Conservation (phyloP, 2,888 invertebrate genomes). For the Diabrotica balteata region DNA sequence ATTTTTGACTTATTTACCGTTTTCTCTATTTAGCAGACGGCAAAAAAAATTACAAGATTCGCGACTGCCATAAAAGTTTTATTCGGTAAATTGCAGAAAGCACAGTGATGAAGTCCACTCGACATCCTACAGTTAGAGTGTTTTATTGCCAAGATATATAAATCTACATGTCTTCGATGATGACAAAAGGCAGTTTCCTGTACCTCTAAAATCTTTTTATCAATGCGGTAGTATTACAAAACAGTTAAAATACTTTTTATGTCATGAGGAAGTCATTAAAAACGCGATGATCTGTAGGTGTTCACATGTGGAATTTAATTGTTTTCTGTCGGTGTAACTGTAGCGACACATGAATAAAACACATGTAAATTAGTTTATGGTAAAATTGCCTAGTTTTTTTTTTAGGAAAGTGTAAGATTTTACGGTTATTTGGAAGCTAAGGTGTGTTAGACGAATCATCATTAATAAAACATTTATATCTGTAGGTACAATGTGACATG, state of each 20-base stretch:
- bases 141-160: constrained; percentile 11
- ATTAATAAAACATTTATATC: too few relatives aligned
- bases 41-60: too few relatives aligned
- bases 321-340: constrained; percentile 13
- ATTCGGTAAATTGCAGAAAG: too few relatives aligned
- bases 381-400: too few relatives aligned
- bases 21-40: too few relatives aligned
- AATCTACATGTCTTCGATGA: constrained; percentile 22
- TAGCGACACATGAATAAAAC: not conserved
- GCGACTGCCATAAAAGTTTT: too few relatives aligned
- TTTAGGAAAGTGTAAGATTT: not conserved
- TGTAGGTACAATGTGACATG: too few relatives aligned
- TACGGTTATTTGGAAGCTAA: not conserved
- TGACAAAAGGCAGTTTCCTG: constrained; percentile 21
- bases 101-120: too few relatives aligned
- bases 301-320: constrained; percentile 14
- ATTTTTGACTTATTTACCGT: too few relatives aligned
- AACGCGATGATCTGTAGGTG: constrained; percentile 21
- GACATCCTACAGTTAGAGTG: too few relatives aligned
- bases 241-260: constrained; percentile 22
- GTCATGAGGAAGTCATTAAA: constrained; percentile 24
- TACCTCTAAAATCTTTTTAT: constrained; percentile 8
- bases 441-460: too few relatives aligned
- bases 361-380: too few relatives aligned
- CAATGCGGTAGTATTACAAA: constrained; percentile 12